These are phyloP conservation scores for Diachasma alloeum DNA, from an alignment of 1,140 invertebrate species.

Conservation along the genomic window DNA sequence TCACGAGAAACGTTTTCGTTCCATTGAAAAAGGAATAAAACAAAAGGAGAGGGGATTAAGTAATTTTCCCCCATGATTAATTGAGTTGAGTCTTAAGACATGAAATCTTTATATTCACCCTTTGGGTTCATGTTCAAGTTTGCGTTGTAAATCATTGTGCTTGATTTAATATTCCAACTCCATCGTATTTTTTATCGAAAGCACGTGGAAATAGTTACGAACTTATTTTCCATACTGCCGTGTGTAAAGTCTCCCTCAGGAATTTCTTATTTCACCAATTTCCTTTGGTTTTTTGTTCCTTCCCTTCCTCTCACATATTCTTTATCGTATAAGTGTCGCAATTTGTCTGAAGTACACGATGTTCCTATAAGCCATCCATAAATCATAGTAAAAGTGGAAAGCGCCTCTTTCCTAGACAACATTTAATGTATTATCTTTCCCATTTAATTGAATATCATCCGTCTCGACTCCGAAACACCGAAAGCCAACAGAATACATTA, in stretches of 20 bases:
- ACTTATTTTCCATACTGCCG: conserved; percentile 22
- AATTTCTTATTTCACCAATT: neutral
- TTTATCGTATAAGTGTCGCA: conserved; percentile 17
- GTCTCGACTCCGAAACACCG: neutral
- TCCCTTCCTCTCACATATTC: neutral
- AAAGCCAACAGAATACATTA: neutral
- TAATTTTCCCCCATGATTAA: neutral
- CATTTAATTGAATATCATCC: neutral
- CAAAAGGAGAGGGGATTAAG: neutral
- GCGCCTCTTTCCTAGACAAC: neutral
- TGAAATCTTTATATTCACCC: neutral
- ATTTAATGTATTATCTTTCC: neutral
- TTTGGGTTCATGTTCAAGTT: neutral
- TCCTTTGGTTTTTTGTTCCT: neutral
- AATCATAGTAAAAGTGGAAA: conserved; percentile 28
- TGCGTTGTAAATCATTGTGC: neutral
- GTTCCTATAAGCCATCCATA: conserved; percentile 40
- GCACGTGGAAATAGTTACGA: conserved; percentile 28
- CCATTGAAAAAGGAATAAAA: neutral
- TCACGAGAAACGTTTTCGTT: neutral
- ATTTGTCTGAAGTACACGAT: conserved; percentile 34
- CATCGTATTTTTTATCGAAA: neutral
- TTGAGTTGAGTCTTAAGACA: neutral
- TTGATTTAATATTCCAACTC: neutral
- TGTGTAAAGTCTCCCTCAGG: neutral